Base-by-base conservation (phyloP, 2,888 invertebrate species). In the Lasioglossum morio region DNA sequence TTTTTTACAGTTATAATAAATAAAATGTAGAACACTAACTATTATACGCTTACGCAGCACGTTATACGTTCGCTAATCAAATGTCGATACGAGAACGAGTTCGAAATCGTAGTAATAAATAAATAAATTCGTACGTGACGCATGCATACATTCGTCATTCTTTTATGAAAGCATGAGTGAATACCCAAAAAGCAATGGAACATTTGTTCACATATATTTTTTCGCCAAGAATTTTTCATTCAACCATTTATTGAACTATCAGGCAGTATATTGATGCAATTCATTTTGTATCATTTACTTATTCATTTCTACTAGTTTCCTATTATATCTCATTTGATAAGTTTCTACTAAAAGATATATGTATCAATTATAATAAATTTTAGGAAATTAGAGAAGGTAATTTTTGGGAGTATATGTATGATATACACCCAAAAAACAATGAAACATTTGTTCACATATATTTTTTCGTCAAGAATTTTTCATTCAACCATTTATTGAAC, bases 1-100 rank as follows among this genome's bases (percentile, higher is more conserved):
- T 63, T 75, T 81, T 66, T 66, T 66, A 60, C 48, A 37, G 16
- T 73, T 84, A 73, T 76, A 40, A 23, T 43, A 27, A 34, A 37
- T 23, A 19, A 60, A 73, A 57, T 16, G 16, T 77, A 77, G 60
- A 53, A 74, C 30, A 60, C 30, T 72, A 77, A 77, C 53, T 72
- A 79, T n/a, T 46, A 19, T 76, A 72, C 46, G 14, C 12, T 73
- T 63, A 16, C 19, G 27, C 72, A 77, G 57, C 30, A 57, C 69
- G 23, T 57, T 73, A 60, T 40, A 34, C 72, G 66, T 83, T 72
- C 73, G 46, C 57, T 53, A 72, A 48, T 46, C 48, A 48, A 73
- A 40, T 73, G 83, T 37, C 16, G 43, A 27, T 72, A 16, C 19
- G 34, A 73, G 66, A 30, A 48, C 60, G 37, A 46, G 10, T 40